phyloP scores from a whole-genome alignment of 2,113 vertebrate genomes.

The Campylomormyrus tamandua region DNA sequence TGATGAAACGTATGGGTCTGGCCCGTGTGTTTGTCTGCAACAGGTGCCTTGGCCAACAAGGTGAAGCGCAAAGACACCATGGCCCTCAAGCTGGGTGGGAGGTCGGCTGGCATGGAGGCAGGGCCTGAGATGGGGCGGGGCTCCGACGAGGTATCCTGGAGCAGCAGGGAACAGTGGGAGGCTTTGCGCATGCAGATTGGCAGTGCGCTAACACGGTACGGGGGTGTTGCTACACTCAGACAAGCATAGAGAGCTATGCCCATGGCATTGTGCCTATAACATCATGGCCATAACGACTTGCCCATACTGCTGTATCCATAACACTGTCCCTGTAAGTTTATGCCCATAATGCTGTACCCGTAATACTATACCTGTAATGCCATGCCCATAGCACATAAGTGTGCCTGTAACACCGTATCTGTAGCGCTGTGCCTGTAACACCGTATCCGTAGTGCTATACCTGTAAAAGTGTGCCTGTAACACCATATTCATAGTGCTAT shows the following conservation, averaged over 20 bases:
- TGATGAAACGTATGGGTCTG: background rate
- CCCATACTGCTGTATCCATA: background rate
- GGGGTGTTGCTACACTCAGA: background rate
- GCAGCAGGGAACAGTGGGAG: slow-evolving; percentile 82
- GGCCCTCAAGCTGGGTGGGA: slow-evolving; percentile 75
- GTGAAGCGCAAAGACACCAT: slow-evolving; percentile 90
- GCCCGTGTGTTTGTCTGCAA: background rate
- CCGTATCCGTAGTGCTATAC: too few species aligned
- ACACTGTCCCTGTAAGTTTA: background rate
- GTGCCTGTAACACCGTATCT: too few species aligned
- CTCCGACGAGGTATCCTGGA: slow-evolving; percentile 58
- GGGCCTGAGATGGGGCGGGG: slow-evolving; percentile 8
- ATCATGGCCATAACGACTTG: background rate
- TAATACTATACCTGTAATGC: background rate
- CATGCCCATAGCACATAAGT: background rate
- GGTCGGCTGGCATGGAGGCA: slow-evolving; percentile 37
- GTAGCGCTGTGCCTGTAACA: too few species aligned
- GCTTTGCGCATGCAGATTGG: slow-evolving; percentile 78
- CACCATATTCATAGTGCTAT: background rate
- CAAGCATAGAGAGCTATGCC: background rate
- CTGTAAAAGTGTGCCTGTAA: too few species aligned
- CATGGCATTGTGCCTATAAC: background rate
- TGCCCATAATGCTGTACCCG: background rate
- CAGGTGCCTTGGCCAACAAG: slow-evolving; percentile 77
- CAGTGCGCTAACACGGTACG: slow-evolving; percentile 73